Evolutionary conservation across 1,140 invertebrate species (phyloP).

Genomic region (Solenopsis invicta): DNA sequence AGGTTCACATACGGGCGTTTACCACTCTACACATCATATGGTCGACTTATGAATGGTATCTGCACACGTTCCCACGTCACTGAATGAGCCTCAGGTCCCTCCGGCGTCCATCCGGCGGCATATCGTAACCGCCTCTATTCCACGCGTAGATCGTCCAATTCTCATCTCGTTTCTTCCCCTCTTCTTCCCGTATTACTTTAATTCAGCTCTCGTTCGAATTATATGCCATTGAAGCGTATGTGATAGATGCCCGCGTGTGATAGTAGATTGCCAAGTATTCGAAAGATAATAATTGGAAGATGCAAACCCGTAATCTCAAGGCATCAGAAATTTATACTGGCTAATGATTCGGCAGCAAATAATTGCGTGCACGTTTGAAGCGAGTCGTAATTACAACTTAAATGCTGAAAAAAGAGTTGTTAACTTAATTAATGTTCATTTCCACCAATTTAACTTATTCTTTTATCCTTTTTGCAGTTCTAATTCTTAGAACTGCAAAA

Average conservation of each 20-base stretch:
- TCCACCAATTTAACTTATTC: too few relatives aligned
- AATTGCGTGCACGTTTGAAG: neutral
- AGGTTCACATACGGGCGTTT: slow-evolving; percentile 40
- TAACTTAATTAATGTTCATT: too few relatives aligned
- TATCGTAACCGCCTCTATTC: slow-evolving; percentile 73
- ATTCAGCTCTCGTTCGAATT: slow-evolving; percentile 36
- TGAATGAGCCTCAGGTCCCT: slow-evolving; percentile 78
- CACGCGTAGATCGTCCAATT: slow-evolving; percentile 76
- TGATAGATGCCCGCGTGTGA: slow-evolving; percentile 29
- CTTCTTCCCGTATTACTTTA: neutral
- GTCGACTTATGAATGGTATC: slow-evolving; percentile 79
- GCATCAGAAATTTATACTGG: neutral
- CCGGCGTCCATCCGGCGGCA: slow-evolving; percentile 68
- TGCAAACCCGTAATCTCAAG: neutral
- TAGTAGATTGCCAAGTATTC: neutral
- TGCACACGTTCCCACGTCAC: slow-evolving; percentile 79
- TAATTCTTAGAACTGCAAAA: too few relatives aligned
- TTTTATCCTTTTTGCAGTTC: too few relatives aligned
- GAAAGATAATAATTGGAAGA: neutral
- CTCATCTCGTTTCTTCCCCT: slow-evolving; percentile 59
- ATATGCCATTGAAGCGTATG: neutral
- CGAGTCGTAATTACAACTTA: neutral
- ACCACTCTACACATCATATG: slow-evolving; percentile 52
- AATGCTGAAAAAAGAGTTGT: too few relatives aligned
- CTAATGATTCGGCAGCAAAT: neutral